These are phyloP conservation scores for Danio albolineatus DNA, from an alignment of 2,797 vertebrate genomes.

Conservation along the genomic window DNA sequence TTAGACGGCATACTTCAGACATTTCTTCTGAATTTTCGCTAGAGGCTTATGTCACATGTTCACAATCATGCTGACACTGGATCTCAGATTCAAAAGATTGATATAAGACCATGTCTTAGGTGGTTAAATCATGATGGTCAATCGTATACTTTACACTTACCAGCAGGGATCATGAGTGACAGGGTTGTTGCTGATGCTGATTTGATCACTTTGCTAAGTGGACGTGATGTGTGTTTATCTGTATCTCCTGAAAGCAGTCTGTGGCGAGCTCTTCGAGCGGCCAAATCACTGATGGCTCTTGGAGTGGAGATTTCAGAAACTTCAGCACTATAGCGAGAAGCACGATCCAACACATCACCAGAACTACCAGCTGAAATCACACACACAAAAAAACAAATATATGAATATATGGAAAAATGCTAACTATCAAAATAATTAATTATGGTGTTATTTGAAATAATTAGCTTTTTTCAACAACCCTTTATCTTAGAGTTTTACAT, in stretches of 20 bases:
- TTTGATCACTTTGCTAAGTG: constrained; percentile 97
- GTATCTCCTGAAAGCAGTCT: constrained; percentile 91
- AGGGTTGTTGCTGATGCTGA: constrained; percentile 95
- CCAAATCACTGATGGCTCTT: constrained; percentile 95
- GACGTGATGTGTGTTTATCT: constrained; percentile 87
- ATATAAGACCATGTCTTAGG: background rate
- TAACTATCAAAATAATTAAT: background rate
- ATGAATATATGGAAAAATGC: background rate
- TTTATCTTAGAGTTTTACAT: background rate
- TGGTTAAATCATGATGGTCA: background rate
- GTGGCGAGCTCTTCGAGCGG: constrained; percentile 92
- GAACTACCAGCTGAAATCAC: constrained; percentile 80
- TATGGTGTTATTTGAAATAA: background rate
- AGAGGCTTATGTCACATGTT: background rate
- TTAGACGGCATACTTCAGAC: background rate
- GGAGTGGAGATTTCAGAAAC: constrained; percentile 82
- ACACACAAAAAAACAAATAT: constrained; percentile 14
- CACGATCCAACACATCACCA: constrained; percentile 77
- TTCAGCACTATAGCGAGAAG: constrained; percentile 73
- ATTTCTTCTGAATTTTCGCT: background rate
- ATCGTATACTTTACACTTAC: constrained; percentile 69
- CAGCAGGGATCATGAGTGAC: constrained; percentile 95
- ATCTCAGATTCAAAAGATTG: background rate
- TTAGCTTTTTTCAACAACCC: background rate
- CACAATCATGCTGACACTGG: too few relatives aligned